These are phyloP conservation scores for Pollimyrus isidori DNA, from an alignment of 2,113 vertebrate species.

Conservation along the genomic window DNA sequence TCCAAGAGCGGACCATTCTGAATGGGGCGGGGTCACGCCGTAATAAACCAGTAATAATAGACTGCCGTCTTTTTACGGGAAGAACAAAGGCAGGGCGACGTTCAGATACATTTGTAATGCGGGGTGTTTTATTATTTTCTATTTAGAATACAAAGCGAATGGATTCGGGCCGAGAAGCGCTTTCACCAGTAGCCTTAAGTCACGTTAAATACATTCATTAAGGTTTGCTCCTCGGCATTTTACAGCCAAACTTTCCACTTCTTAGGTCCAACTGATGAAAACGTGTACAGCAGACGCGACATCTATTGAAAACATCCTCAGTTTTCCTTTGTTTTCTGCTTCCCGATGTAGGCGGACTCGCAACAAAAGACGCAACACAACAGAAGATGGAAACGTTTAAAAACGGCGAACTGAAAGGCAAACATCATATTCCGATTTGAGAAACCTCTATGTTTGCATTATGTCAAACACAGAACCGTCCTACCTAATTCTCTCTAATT, in stretches of 20 bases:
- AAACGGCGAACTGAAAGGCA: background rate
- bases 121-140: background rate
- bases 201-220: conserved; percentile 37
- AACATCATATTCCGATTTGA: conserved; percentile 8
- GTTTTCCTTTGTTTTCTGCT: conserved; percentile 47
- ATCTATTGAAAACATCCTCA: conserved; percentile 51
- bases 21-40: background rate
- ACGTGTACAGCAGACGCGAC: conserved; percentile 68
- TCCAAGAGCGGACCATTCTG: background rate
- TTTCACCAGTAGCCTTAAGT: conserved; percentile 40
- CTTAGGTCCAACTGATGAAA: conserved; percentile 54
- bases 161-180: conserved; percentile 22
- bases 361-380: conserved; percentile 59
- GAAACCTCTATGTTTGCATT: conserved; percentile 43
- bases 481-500: background rate
- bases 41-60: background rate
- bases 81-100: background rate
- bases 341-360: conserved; percentile 57
- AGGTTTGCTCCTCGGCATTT: conserved; percentile 37
- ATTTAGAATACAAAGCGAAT: conserved; percentile 10
- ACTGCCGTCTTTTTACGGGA: background rate
- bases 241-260: conserved; percentile 38
- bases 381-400: conserved; percentile 45
- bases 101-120: background rate
- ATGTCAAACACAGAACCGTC: conserved; percentile 12